These are phyloP conservation scores for Eolophus roseicapilla DNA, from an alignment of 2,113 vertebrate species.

Conservation along the genomic window DNA sequence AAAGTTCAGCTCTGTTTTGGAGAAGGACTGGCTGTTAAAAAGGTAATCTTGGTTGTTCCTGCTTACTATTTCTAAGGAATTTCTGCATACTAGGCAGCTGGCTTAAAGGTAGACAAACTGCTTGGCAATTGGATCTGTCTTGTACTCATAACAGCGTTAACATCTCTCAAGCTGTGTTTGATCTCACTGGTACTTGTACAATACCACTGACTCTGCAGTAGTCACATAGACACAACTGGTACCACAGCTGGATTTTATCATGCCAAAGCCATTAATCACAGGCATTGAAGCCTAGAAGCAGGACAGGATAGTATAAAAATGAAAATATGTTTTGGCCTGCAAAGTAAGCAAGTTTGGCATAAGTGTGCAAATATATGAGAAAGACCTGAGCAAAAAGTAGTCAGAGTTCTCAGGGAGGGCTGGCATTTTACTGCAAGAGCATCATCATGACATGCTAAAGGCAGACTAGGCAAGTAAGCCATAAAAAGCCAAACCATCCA, in stretches of 20 bases:
- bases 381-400: not conserved
- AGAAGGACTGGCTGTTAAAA: not conserved
- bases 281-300: not conserved
- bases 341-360: not conserved
- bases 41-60: not conserved
- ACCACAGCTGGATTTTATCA: not conserved
- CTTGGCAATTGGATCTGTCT: not conserved
- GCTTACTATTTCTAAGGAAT: not conserved
- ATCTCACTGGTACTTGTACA: not conserved
- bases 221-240: not conserved
- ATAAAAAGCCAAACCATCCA: not conserved
- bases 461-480: not conserved
- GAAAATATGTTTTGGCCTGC: not conserved
- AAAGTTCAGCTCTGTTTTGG: not conserved
- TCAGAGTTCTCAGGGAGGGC: not conserved
- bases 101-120: not conserved
- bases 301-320: not conserved
- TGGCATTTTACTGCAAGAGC: not conserved
- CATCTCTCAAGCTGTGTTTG: not conserved
- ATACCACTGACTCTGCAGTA: not conserved
- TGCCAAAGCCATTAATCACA: not conserved
- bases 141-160: not conserved
- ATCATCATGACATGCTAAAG: not conserved
- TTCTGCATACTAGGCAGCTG: not conserved
- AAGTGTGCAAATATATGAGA: not conserved